phyloP scores from a whole-genome alignment of 2,113 vertebrate species.

The Taxidea taxus region DNA sequence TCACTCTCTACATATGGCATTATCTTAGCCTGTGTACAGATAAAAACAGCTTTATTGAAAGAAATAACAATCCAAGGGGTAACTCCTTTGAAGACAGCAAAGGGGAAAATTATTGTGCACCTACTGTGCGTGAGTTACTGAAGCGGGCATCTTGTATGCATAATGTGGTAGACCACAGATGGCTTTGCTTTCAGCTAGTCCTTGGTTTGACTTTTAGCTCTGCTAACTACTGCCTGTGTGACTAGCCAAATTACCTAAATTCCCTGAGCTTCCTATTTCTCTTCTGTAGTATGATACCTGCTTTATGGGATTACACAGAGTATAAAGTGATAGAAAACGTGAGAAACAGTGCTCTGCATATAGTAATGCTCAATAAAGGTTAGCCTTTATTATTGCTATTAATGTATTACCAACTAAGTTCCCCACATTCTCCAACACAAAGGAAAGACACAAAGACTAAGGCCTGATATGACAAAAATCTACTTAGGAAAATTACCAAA shows the following conservation, averaged over 20 bases:
- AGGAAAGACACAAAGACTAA: conserved; percentile 11
- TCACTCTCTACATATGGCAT: neutral
- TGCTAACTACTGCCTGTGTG: neutral
- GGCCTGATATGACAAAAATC: neutral
- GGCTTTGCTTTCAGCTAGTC: neutral
- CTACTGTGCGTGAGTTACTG: neutral
- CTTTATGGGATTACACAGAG: neutral
- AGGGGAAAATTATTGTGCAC: neutral
- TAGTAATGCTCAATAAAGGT: neutral
- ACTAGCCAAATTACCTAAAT: neutral
- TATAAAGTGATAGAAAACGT: neutral
- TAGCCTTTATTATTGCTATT: neutral
- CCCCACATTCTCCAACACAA: neutral
- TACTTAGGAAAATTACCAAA: conserved; percentile 1
- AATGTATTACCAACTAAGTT: neutral
- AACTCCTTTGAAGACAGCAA: neutral
- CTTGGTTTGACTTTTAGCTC: neutral
- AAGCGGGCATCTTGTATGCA: neutral
- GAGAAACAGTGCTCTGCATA: neutral
- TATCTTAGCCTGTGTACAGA: neutral
- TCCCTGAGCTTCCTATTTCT: neutral
- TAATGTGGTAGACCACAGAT: neutral
- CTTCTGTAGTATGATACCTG: neutral
- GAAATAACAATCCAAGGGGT: neutral
- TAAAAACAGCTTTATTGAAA: neutral